Percentiles rank a stretch among this genome's conserved stretches.
Evolutionary conservation across 2,797 vertebrate species (phyloP).

Genomic region (Chaetophractus vellerosus): DNA sequence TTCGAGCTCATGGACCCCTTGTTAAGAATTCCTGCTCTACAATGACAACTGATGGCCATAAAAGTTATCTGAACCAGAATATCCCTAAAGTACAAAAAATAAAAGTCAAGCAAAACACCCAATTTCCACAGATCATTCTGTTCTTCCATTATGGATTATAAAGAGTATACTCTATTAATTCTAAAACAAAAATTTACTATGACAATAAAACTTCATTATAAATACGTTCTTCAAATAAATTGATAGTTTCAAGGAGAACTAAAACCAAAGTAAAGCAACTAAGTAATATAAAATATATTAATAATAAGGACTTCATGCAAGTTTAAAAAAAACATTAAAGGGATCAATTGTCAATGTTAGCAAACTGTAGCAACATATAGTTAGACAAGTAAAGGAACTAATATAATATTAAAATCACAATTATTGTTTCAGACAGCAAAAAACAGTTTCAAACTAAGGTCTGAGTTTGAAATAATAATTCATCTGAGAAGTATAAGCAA

Average conservation of each 20-base stretch:
- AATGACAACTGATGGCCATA: conserved; percentile 5
- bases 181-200: conserved; percentile 50
- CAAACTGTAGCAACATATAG: conserved; percentile 38
- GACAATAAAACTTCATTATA: conserved; percentile 35
- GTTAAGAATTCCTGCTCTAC: neutral
- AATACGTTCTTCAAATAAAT: conserved; percentile 58
- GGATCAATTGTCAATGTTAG: conserved; percentile 37
- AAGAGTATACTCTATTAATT: conserved; percentile 41
- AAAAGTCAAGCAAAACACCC: conserved; percentile 50
- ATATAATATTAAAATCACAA: conserved; percentile 58
- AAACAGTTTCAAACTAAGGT: conserved; percentile 67
- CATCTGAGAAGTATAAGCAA: conserved; percentile 10
- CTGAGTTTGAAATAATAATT: conserved; percentile 71
- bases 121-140: neutral
- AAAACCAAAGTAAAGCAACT: conserved; percentile 54
- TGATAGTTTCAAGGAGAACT: conserved; percentile 13
- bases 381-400: conserved; percentile 29
- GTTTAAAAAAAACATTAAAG: neutral
- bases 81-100: conserved; percentile 5
- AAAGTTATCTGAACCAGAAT: conserved; percentile 13
- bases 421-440: conserved; percentile 65
- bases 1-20: too few species aligned
- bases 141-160: neutral
- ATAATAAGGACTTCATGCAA: conserved; percentile 10
- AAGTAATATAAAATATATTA: conserved; percentile 31